Evolutionary conservation across 2,797 vertebrate species (phyloP).

Genomic region (Rhynchonycteris naso): DNA sequence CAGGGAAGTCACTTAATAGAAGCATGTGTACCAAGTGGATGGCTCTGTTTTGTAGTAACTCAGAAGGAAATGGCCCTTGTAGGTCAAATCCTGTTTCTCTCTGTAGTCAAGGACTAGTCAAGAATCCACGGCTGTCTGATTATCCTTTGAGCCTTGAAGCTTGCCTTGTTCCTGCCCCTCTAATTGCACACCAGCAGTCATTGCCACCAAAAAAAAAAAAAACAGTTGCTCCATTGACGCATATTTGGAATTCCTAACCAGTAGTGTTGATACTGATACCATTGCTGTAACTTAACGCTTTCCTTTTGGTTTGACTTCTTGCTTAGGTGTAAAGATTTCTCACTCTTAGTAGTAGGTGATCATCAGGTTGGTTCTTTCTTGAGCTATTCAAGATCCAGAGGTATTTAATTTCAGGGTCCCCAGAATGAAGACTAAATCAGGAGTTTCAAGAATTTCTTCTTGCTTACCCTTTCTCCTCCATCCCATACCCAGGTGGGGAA

Average conservation of each 20-base stretch:
- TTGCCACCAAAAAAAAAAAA: not conserved
- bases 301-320: not conserved
- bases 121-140: not conserved
- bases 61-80: not conserved
- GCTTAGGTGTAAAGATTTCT: not conserved
- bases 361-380: not conserved
- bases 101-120: not conserved
- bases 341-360: not conserved
- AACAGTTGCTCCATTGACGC: not conserved
- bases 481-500: not conserved
- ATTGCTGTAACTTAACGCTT: not conserved
- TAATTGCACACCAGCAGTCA: not conserved
- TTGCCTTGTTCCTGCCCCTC: not conserved
- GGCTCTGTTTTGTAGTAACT: not conserved
- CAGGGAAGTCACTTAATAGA: not conserved
- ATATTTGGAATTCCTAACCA: not conserved
- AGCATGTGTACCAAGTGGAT: not conserved
- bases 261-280: not conserved
- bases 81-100: not conserved
- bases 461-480: not conserved
- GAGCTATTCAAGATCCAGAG: not conserved
- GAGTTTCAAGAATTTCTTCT: not conserved
- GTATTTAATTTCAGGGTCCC: not conserved
- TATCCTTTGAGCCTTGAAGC: not conserved
- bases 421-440: not conserved